Conservation (phyloP, 2,113 vertebrate genomes). For the Grallaria varia region DNA sequence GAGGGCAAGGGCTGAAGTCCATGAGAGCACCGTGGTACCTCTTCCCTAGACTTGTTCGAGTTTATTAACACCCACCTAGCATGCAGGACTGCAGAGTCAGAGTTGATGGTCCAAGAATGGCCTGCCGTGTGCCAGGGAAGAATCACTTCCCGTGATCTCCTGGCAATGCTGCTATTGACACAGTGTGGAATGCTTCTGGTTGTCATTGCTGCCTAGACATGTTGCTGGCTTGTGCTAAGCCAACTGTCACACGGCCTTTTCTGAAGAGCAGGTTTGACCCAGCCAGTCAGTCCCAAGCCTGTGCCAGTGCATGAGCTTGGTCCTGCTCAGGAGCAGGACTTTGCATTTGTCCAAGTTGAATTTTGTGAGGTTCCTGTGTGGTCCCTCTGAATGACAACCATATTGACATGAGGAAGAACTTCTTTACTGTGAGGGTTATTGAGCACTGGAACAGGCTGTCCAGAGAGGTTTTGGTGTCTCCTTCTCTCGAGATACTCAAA, state of each 20-base stretch:
- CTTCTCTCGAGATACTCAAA: not conserved
- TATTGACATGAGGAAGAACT: not conserved
- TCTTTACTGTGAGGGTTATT: not conserved
- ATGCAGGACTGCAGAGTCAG: not conserved
- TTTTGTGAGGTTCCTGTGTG: not conserved
- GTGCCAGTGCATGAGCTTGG: not conserved
- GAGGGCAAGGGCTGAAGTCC: not conserved
- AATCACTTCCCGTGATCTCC: fast-evolving
- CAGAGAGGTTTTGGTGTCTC: not conserved
- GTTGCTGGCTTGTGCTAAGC: not conserved
- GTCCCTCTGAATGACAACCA: not conserved
- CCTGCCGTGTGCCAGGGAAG: not conserved
- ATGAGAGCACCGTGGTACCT: not conserved
- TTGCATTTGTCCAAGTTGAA: not conserved
- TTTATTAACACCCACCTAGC: not conserved
- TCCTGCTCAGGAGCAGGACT: not conserved
- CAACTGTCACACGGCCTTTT: not conserved
- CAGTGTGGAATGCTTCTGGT: not conserved
- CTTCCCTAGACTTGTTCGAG: not conserved
- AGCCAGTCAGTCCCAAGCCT: not conserved
- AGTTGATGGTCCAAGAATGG: not conserved
- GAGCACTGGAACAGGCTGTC: not conserved
- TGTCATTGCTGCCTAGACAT: not conserved
- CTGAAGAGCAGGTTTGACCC: not conserved
- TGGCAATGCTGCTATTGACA: not conserved